phyloP scores from a whole-genome alignment of 2,113 vertebrate genomes.

The Naja naja region DNA sequence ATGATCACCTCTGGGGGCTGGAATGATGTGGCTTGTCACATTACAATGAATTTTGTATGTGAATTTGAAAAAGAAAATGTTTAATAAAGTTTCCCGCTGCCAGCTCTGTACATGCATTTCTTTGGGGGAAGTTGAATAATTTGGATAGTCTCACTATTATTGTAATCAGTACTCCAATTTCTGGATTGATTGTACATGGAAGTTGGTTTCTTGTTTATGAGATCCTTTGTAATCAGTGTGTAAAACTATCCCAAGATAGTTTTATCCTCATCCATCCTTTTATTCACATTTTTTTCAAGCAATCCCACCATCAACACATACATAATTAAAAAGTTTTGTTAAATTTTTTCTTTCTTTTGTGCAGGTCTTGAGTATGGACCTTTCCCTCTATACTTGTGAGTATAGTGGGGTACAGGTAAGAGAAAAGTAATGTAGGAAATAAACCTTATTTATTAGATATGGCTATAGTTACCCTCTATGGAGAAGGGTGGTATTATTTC shows the following conservation, averaged over 20 bases:
- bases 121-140: not conserved
- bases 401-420: not conserved
- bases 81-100: slow-evolving; percentile 59
- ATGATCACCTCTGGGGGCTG: slow-evolving; percentile 92
- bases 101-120: not conserved
- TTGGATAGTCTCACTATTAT: not conserved
- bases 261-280: not conserved
- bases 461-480: not conserved
- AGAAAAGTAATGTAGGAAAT: not conserved
- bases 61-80: slow-evolving; percentile 92
- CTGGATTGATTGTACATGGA: not conserved
- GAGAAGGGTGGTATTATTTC: not conserved
- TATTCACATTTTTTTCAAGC: not conserved
- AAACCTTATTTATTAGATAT: not conserved
- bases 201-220: not conserved
- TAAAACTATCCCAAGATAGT: not conserved
- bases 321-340: not conserved
- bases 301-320: not conserved
- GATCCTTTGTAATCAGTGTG: not conserved
- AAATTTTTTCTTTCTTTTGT: not conserved
- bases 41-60: slow-evolving; percentile 95
- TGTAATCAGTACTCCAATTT: not conserved
- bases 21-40: slow-evolving; percentile 93
- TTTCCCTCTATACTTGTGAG: not conserved
- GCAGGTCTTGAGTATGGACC: not conserved